Evolutionary conservation across 2,113 vertebrate genomes (phyloP).

Genomic region (Copsychus sechellarum): DNA sequence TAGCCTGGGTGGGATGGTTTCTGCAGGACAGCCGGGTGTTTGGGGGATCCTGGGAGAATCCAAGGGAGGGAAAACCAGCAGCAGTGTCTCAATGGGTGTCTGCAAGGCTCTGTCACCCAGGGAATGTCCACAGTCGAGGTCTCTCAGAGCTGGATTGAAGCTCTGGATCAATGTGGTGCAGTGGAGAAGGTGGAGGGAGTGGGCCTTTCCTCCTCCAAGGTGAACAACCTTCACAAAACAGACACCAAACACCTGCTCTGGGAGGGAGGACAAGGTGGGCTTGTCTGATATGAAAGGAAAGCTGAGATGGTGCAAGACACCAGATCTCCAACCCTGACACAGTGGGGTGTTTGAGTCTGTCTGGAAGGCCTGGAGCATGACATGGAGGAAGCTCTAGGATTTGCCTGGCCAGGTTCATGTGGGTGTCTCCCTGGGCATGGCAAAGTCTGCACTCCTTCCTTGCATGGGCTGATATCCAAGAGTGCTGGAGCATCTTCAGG

Average conservation of each 20-base stretch:
- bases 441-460: neutral
- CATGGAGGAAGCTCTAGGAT: neutral
- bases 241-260: neutral
- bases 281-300: neutral
- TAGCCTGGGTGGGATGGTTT: neutral
- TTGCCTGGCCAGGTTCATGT: neutral
- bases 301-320: neutral
- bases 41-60: neutral
- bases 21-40: neutral
- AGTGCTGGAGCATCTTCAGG: neutral
- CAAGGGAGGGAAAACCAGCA: neutral
- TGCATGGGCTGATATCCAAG: fast-evolving
- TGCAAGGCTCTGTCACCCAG: neutral
- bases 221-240: neutral
- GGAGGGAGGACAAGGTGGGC: fast-evolving
- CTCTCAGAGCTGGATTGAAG: neutral
- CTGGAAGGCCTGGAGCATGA: neutral
- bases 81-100: neutral
- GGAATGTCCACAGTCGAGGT: neutral
- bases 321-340: neutral
- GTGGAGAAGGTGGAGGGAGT: neutral
- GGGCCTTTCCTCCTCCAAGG: neutral
- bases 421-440: neutral
- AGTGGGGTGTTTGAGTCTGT: neutral
- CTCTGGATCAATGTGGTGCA: neutral